phyloP scores from a whole-genome alignment of 2,797 vertebrate genomes.

The Zenarchopterus dispar region DNA sequence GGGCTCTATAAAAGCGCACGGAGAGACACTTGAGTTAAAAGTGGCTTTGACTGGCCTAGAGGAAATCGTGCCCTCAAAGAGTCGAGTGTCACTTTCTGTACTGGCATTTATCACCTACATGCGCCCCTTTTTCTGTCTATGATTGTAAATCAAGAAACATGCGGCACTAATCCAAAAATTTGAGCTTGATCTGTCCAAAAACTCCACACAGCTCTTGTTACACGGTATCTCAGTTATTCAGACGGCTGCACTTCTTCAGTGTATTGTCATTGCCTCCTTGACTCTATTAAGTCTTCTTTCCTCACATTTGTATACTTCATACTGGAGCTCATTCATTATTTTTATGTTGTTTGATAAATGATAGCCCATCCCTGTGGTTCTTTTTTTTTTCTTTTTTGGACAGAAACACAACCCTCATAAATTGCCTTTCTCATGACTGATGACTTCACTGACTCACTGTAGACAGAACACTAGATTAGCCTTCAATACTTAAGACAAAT shows the following conservation, averaged over 20 bases:
- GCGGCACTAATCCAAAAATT: conserved; percentile 46
- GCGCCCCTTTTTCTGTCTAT: conserved; percentile 33
- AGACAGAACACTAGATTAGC: conserved; percentile 49
- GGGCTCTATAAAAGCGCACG: conserved; percentile 15
- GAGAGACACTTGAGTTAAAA: conserved; percentile 13
- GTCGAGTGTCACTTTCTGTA: no score
- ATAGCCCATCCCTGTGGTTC: conserved; percentile 25
- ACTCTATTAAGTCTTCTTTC: conserved; percentile 7
- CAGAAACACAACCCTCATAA: conserved; percentile 9
- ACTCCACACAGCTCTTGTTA: conserved; percentile 40
- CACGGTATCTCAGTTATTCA: conserved; percentile 42
- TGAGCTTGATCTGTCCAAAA: conserved; percentile 37
- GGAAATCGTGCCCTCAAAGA: no score
- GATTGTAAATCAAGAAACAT: conserved; percentile 40
- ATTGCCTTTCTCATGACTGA: conserved; percentile 60
- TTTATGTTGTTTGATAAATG: conserved; percentile 37
- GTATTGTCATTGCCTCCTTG: conserved; percentile 25
- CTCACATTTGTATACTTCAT: conserved; percentile 24
- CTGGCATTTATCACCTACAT: conserved; percentile 4
- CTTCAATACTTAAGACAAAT: conserved; percentile 63
- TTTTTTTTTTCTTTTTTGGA: conserved; percentile 52
- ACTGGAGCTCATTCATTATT: conserved; percentile 9
- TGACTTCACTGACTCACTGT: conserved; percentile 74
- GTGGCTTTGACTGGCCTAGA: conserved; percentile 11
- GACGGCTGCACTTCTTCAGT: conserved; percentile 15